A percentile compares a stretch with the other conserved stretches of the same genome.
Conservation (phyloP, 2,113 vertebrate genomes). For the Nycticryphes semicollaris region DNA sequence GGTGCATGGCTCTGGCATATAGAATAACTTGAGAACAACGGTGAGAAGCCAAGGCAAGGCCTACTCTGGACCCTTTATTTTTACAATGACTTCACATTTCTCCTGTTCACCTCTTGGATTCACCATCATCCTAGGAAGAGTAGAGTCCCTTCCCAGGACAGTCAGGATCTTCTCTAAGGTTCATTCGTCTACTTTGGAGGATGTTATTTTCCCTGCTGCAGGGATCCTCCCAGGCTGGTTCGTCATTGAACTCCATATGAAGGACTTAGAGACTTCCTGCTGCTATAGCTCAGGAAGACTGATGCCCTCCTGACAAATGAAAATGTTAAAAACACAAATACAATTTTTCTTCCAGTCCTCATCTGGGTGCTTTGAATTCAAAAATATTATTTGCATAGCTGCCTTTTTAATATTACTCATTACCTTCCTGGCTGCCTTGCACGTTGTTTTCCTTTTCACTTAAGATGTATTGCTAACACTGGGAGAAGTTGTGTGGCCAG, state of each 20-base stretch:
- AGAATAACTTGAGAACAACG: not conserved
- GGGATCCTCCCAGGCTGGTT: not conserved
- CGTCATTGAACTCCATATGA: not conserved
- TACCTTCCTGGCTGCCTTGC: conserved; percentile 9
- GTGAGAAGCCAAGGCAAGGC: not conserved
- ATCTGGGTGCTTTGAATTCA: conserved; percentile 11
- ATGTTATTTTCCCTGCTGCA: not conserved
- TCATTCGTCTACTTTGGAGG: not conserved
- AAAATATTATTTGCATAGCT: conserved; percentile 40
- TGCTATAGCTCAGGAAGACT: not conserved
- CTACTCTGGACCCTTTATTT: not conserved
- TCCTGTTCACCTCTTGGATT: not conserved
- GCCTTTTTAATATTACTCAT: conserved; percentile 14
- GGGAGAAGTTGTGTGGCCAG: not conserved
- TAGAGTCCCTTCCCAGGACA: not conserved
- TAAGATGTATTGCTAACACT: not conserved
- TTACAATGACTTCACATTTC: not conserved
- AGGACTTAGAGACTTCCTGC: not conserved
- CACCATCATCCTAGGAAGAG: not conserved
- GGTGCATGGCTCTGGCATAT: fast-evolving
- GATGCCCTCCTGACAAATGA: not conserved
- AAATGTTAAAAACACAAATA: not conserved
- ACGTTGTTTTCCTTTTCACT: not conserved
- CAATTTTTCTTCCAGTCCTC: not conserved
- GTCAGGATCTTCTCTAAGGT: not conserved